These are phyloP conservation scores for Drosophila borealis DNA, from an alignment of 2,888 invertebrate genomes.

Conservation along the genomic window DNA sequence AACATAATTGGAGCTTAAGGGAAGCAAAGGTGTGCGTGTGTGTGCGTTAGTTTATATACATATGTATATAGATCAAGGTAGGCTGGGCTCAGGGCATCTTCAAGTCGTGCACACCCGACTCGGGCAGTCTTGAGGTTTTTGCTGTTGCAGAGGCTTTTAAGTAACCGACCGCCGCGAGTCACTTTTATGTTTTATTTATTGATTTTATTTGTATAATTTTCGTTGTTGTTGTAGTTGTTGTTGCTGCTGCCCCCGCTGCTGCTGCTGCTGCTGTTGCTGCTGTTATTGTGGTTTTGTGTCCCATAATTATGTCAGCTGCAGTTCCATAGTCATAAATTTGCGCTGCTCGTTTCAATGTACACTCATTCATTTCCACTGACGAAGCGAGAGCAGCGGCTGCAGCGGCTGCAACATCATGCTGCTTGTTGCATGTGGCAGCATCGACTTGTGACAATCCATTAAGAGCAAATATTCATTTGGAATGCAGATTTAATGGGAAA, in stretches of 20 bases:
- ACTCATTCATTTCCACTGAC: slow-evolving; percentile 42
- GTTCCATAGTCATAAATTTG: slow-evolving; percentile 77
- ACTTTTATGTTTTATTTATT: slow-evolving; percentile 75
- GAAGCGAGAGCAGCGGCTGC: background rate
- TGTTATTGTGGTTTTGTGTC: slow-evolving; percentile 66
- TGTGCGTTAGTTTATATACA: background rate
- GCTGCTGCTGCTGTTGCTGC: slow-evolving; percentile 34
- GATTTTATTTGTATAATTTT: slow-evolving; percentile 67
- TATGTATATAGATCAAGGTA: background rate
- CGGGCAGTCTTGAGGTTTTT: background rate
- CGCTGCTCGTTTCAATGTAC: slow-evolving; percentile 49
- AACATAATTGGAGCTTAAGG: no score
- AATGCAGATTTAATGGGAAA: slow-evolving; percentile 63
- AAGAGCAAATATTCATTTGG: slow-evolving; percentile 57
- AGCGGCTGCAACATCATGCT: background rate
- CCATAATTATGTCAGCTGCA: slow-evolving; percentile 79
- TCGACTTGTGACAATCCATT: slow-evolving; percentile 48
- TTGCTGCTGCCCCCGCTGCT: slow-evolving; percentile 32
- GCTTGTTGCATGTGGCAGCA: slow-evolving; percentile 13
- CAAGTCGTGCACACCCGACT: background rate
- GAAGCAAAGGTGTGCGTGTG: no score
- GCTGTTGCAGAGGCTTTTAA: slow-evolving; percentile 48
- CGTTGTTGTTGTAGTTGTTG: slow-evolving; percentile 20
- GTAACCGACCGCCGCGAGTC: slow-evolving; percentile 66
- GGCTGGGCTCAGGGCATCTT: background rate